These are phyloP conservation scores for Pseudochirops cupreus DNA, from an alignment of 2,797 vertebrate species.

Conservation along the genomic window DNA sequence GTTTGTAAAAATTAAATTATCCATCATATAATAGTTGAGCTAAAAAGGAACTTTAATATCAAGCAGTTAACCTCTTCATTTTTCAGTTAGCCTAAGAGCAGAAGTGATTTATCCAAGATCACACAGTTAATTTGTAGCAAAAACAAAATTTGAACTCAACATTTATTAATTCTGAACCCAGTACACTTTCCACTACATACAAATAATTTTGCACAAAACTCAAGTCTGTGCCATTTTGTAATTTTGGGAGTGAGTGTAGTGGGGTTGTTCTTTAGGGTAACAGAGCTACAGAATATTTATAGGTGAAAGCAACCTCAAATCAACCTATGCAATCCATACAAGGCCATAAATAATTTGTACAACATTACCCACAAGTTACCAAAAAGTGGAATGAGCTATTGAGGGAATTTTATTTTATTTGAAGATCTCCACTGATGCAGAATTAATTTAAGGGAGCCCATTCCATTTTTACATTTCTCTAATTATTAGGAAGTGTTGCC, in stretches of 20 bases:
- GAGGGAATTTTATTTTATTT: neutral
- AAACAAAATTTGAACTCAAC: neutral
- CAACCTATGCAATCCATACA: neutral
- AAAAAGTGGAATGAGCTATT: neutral
- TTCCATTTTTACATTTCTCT: neutral
- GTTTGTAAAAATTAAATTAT: no score
- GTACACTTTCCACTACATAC: neutral
- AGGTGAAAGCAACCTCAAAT: neutral
- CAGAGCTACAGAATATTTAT: neutral
- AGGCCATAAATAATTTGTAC: neutral
- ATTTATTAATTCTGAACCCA: neutral
- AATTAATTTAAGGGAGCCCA: neutral
- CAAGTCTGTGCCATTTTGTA: neutral
- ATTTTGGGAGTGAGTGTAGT: neutral
- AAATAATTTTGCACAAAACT: neutral
- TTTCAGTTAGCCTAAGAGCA: neutral
- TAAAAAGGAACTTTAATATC: no score
- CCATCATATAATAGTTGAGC: no score
- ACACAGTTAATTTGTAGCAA: neutral
- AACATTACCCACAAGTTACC: neutral
- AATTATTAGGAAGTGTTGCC: neutral
- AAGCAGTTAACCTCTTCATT: neutral
- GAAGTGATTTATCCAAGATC: neutral
- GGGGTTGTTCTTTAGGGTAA: neutral
- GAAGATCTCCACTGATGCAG: neutral